Evolutionary conservation across 2,113 vertebrate genomes (phyloP).

Genomic region (Notarius lentiginosus): DNA sequence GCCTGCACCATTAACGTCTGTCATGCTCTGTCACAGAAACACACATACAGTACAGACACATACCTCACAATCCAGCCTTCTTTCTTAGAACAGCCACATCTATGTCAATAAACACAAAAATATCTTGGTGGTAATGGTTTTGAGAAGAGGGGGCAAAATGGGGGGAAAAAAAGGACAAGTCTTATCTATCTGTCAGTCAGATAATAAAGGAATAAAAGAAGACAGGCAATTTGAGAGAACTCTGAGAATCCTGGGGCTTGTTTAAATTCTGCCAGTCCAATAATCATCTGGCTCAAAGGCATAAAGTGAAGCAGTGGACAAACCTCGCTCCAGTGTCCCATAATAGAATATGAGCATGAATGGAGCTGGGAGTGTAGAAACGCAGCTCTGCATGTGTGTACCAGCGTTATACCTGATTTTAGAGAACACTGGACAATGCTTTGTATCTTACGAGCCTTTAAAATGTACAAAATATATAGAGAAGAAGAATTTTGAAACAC

Average conservation of each 20-base stretch:
- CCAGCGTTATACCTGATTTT: background rate
- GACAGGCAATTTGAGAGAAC: conserved; percentile 7
- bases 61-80: background rate
- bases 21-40: conserved; percentile 28
- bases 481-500: background rate
- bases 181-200: conserved; percentile 12
- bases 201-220: conserved; percentile 8
- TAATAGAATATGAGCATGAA: conserved; percentile 24
- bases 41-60: background rate
- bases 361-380: conserved; percentile 11
- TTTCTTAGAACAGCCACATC: conserved; percentile 7
- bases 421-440: background rate
- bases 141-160: background rate
- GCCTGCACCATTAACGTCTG: conserved; percentile 38
- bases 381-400: conserved; percentile 8
- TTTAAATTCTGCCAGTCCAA: conserved; percentile 43
- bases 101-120: background rate
- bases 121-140: background rate
- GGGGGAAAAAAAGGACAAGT: background rate
- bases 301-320: conserved; percentile 21
- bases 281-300: conserved; percentile 44
- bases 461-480: background rate
- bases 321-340: conserved; percentile 17
- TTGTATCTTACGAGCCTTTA: background rate
- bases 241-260: conserved; percentile 19